Base-by-base conservation (phyloP, 2,888 invertebrate species). In the Euplexia lucipara region DNA sequence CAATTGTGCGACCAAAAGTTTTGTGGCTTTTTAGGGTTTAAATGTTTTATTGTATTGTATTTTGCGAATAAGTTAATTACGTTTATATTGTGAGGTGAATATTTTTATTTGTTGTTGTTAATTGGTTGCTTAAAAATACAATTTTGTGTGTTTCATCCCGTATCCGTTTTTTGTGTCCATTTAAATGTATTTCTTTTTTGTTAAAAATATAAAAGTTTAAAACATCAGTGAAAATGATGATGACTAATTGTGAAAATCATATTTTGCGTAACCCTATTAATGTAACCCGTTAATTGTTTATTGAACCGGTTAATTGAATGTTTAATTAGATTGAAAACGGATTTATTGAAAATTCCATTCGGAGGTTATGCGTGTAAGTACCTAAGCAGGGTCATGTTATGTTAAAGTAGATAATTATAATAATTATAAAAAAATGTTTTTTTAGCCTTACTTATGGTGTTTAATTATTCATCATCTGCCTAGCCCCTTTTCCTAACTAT, bases 301-400 rank as follows among this genome's bases (percentile, higher is more conserved):
- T 89, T 86, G 87, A 84, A 85, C 81, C 86, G 78, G 75, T 49
- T 92, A 89, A 92, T 91, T 91, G 89, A 87, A 91, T 89, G 91
- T 89, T 83, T 89, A 87, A 90, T 92, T 91, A 91, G 91, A 90
- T 90, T 90, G 88, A 88, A 90, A 90, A 86, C 83, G 88, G 88
- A 88, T 81, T 84, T 80, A 79, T 82, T 77, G 82, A 86, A 84
- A 88, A 89, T 87, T 84, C 82, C 79, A 79, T 82, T n/a, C n/a
- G n/a, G n/a, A n/a, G n/a, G n/a, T 86, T 86, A 83, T 42, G 52
- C 52, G n/a, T 57, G 14, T 54, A 57, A 52, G 26, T 32, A n/a
- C n/a, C n/a, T n/a, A 58, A 52, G 32, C 22, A 34, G n/a, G 16
- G 35, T n/a, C n/a, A n/a, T 10, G 34, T 49, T 32, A 48, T 39